phyloP scores from a whole-genome alignment of 2,113 vertebrate genomes.

The Nesogale talazaci region DNA sequence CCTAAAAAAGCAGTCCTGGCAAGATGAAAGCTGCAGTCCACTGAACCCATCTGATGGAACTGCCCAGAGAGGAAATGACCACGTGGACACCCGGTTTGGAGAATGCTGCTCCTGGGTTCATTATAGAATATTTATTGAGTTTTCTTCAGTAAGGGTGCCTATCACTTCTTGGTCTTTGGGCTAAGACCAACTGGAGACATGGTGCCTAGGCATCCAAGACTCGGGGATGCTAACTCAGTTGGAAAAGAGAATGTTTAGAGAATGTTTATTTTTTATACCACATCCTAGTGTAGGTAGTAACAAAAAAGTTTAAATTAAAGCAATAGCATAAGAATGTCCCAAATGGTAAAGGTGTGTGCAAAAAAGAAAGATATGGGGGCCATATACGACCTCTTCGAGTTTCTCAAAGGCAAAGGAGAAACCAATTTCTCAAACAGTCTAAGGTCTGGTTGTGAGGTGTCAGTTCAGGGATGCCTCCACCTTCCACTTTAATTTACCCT shows the following conservation, averaged over 20 bases:
- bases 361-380: neutral
- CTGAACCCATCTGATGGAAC: too few species aligned
- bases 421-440: too few species aligned
- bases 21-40: too few species aligned
- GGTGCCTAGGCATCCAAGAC: neutral
- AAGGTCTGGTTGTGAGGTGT: too few species aligned
- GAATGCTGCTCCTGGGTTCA: neutral
- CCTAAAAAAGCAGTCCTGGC: too few species aligned
- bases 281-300: neutral
- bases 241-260: constrained; percentile 20
- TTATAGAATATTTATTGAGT: constrained; percentile 4
- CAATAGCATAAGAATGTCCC: neutral
- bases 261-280: neutral
- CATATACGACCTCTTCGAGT: too few species aligned
- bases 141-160: neutral
- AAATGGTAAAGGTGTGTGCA: neutral
- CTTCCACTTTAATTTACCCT: too few species aligned
- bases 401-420: too few species aligned
- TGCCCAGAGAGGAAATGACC: too few species aligned
- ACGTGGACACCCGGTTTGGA: too few species aligned
- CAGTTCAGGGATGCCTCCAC: too few species aligned
- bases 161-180: neutral
- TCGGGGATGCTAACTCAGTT: neutral
- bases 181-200: too few species aligned
- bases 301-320: neutral